Evolutionary conservation across 2,888 invertebrate species (phyloP).

Genomic region (Hermodice carunculata): DNA sequence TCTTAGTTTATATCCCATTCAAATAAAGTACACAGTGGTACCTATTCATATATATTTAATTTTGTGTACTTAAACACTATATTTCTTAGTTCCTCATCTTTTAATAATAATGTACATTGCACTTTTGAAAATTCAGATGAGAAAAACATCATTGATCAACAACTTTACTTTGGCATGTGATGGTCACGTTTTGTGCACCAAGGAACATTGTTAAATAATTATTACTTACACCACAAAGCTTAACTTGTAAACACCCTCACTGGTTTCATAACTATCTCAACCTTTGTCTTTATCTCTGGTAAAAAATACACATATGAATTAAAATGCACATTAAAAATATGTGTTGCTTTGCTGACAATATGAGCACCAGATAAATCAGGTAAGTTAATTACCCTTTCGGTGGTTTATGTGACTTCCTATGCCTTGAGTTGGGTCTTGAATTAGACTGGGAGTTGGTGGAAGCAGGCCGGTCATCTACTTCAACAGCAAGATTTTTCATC

Average conservation of each 20-base stretch:
- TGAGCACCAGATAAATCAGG: not conserved
- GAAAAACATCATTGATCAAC: no score
- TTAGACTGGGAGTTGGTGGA: not conserved
- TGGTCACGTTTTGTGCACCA: no score
- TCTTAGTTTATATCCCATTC: no score
- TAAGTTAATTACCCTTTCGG: conserved; percentile 52
- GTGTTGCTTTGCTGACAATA: not conserved
- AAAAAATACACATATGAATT: not conserved
- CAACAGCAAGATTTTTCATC: no score
- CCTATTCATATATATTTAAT: no score
- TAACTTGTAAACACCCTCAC: not conserved
- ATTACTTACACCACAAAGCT: not conserved
- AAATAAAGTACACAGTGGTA: no score
- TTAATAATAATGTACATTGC: no score
- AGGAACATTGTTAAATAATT: no score
- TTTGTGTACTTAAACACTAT: no score
- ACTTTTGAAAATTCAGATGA: no score
- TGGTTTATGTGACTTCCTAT: conserved; percentile 56
- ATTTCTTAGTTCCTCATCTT: no score
- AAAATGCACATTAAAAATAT: not conserved
- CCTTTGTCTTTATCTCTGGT: not conserved
- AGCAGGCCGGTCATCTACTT: not conserved
- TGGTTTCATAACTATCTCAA: not conserved
- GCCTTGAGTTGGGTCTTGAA: conserved; percentile 62
- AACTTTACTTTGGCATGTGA: no score